Percentiles rank a stretch among this genome's conserved stretches.
Evolutionary conservation across 2,797 vertebrate genomes (phyloP).

Genomic region (Mormyrus hasselquistii): DNA sequence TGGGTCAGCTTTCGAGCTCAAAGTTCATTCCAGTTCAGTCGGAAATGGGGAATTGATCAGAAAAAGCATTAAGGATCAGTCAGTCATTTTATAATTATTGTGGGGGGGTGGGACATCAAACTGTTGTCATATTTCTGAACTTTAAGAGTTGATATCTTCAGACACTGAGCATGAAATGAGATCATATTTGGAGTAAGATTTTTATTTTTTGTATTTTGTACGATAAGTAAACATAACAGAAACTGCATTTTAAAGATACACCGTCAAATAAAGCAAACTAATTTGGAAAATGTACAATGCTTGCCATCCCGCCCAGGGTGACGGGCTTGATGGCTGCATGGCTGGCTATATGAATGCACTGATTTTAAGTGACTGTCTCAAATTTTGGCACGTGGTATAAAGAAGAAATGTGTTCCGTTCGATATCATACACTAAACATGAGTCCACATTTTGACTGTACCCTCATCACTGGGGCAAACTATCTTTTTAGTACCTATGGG

Average conservation of each 20-base stretch:
- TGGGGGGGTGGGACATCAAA: neutral
- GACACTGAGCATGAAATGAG: neutral
- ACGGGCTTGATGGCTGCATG: neutral
- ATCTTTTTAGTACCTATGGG: neutral
- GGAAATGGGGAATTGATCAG: neutral
- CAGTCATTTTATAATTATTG: neutral
- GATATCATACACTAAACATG: neutral
- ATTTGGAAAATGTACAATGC: neutral
- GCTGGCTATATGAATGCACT: neutral
- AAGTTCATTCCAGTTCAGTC: neutral
- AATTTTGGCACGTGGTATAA: neutral
- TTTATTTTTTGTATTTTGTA: neutral
- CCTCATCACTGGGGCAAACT: neutral
- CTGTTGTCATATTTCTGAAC: neutral
- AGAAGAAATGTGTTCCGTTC: neutral
- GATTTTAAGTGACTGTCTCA: neutral
- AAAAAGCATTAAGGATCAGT: neutral
- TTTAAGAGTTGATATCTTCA: neutral
- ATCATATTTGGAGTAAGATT: neutral
- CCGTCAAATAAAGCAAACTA: neutral
- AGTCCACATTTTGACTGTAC: neutral
- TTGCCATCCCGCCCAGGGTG: neutral
- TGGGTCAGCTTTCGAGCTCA: neutral
- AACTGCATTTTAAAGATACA: neutral
- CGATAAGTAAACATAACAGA: neutral